Percentiles rank a stretch among this genome's conserved stretches.
phyloP scores from a whole-genome alignment of 2,113 vertebrate genomes.

The Enhydra lutris region DNA sequence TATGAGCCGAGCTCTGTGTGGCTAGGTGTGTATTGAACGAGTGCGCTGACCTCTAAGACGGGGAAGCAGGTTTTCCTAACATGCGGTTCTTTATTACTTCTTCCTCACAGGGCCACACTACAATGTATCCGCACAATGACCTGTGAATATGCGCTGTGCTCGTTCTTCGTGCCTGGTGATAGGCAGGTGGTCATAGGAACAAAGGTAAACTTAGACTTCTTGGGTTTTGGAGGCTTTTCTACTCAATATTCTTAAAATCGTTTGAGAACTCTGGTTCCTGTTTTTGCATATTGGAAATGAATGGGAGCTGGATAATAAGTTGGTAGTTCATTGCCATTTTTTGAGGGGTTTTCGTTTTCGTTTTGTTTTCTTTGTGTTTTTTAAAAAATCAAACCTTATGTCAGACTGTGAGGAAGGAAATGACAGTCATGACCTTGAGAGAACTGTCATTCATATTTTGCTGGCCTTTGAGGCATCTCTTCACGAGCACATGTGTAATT shows the following conservation, averaged over 20 bases:
- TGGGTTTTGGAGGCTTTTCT: background rate
- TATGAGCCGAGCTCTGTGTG: background rate
- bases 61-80: background rate
- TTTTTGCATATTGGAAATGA: background rate
- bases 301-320: background rate
- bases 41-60: background rate
- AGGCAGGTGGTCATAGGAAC: conserved; percentile 94
- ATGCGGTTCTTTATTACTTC: background rate
- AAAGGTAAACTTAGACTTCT: conserved; percentile 85
- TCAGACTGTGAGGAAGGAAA: background rate
- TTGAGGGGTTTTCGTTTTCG: background rate
- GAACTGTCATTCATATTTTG: background rate
- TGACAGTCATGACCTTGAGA: background rate
- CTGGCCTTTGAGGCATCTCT: background rate
- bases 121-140: conserved; percentile 96
- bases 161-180: conserved; percentile 95
- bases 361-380: background rate
- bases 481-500: background rate
- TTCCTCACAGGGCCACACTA: conserved; percentile 87
- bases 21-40: accelerated
- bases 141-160: conserved; percentile 95
- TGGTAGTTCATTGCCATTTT: background rate
- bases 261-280: background rate
- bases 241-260: background rate
- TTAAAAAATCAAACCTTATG: background rate